phyloP scores from a whole-genome alignment of 2,797 vertebrate genomes.

The Intellagama lesueurii region DNA sequence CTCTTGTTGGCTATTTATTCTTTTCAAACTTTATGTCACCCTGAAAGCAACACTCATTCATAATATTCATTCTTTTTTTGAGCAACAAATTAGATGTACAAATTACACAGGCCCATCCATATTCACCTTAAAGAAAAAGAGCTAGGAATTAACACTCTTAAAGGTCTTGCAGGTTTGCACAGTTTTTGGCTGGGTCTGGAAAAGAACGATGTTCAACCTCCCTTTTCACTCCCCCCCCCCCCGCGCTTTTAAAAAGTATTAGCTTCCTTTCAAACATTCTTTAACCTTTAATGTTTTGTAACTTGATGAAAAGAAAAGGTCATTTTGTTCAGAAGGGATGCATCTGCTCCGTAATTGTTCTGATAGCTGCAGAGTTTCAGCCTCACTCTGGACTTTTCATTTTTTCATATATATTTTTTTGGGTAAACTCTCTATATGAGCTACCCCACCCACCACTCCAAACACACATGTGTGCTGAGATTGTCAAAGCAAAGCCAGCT shows the following conservation, averaged over 20 bases:
- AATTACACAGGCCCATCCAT: neutral
- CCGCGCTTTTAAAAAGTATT: slow-evolving; percentile 76
- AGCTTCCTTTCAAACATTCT: slow-evolving; percentile 79
- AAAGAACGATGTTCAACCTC: slow-evolving; percentile 56
- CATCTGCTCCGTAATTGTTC: slow-evolving; percentile 75
- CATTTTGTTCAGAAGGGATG: slow-evolving; percentile 75
- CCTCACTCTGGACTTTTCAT: slow-evolving; percentile 51
- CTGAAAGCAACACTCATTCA: slow-evolving; percentile 47
- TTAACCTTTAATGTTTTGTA: slow-evolving; percentile 82
- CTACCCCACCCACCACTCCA: neutral
- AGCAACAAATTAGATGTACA: neutral
- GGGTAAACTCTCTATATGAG: neutral
- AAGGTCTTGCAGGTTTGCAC: slow-evolving; percentile 28
- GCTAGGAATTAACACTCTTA: slow-evolving; percentile 44
- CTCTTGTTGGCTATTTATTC: slow-evolving; percentile 18
- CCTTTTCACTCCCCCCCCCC: neutral
- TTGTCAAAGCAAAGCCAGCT: neutral
- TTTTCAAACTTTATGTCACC: slow-evolving; percentile 37
- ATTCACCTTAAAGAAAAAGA: neutral
- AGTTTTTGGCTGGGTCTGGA: slow-evolving; percentile 54
- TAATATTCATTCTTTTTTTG: slow-evolving; percentile 29
- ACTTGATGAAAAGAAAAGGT: slow-evolving; percentile 84
- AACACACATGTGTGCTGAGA: neutral
- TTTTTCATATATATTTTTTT: neutral
- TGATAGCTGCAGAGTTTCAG: slow-evolving; percentile 63